These are phyloP conservation scores for Aramus guarauna DNA, from an alignment of 2,113 vertebrate species.

Conservation along the genomic window DNA sequence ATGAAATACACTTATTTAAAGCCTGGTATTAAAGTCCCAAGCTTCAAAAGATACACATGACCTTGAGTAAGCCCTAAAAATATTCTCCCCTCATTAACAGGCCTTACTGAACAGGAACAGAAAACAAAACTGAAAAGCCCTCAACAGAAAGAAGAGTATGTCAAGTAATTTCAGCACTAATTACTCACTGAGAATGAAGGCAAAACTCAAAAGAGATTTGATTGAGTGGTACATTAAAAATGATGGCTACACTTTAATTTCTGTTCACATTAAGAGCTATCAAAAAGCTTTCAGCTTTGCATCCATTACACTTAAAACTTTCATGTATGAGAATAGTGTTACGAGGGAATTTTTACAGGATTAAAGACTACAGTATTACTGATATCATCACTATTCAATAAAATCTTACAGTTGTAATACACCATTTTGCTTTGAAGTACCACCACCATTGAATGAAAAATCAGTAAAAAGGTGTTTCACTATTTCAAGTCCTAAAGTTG, in stretches of 20 bases:
- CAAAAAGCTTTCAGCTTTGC: conserved; percentile 21
- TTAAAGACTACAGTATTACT: not conserved
- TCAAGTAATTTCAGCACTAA: not conserved
- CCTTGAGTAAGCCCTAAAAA: not conserved
- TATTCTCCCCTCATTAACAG: not conserved
- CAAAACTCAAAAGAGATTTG: not conserved
- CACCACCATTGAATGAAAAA: not conserved
- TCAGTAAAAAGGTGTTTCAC: not conserved
- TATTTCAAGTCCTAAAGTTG: not conserved
- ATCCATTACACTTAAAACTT: not conserved
- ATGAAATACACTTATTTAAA: not conserved
- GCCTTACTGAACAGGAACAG: not conserved
- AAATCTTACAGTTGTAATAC: not conserved
- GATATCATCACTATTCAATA: not conserved
- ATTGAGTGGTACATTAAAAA: not conserved
- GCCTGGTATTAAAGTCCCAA: not conserved
- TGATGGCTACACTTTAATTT: not conserved
- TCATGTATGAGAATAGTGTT: not conserved
- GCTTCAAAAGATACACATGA: not conserved
- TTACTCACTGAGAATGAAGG: not conserved
- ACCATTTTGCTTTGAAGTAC: not conserved
- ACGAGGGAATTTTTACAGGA: not conserved
- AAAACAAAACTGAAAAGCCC: not conserved
- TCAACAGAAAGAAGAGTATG: not conserved
- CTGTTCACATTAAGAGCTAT: not conserved